Conservation (phyloP, 2,797 vertebrate species). For the Scleropages formosus region DNA sequence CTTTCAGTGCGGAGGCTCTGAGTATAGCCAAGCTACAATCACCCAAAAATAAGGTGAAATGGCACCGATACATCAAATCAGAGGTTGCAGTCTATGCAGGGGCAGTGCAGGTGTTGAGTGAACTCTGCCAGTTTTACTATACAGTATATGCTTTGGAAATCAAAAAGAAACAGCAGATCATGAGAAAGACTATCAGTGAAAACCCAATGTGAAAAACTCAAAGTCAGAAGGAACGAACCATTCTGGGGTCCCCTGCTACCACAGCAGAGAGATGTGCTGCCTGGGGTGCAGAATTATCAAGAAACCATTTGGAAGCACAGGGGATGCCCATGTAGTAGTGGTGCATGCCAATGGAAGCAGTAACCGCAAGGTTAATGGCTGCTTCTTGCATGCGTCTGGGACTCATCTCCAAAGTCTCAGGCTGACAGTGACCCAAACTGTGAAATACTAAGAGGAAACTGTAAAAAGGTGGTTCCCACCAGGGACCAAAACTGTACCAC, state of each 20-base stretch:
- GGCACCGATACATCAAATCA: too few relatives aligned
- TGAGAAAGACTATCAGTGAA: not conserved
- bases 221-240: not conserved
- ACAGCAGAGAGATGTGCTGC: not conserved
- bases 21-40: too few relatives aligned
- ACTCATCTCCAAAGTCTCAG: too few relatives aligned
- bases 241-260: not conserved
- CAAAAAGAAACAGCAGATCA: not conserved
- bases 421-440: too few relatives aligned
- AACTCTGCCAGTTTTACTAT: not conserved
- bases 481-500: too few relatives aligned
- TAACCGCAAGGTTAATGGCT: not conserved
- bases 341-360: not conserved
- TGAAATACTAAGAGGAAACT: too few relatives aligned
- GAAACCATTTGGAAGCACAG: not conserved
- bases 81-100: too few relatives aligned
- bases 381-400: too few relatives aligned
- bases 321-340: not conserved
- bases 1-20: too few relatives aligned
- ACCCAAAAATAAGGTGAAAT: too few relatives aligned
- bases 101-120: too few relatives aligned
- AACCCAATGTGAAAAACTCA: not conserved
- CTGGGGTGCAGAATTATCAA: conserved; percentile 15
- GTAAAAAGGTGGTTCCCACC: too few relatives aligned
- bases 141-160: not conserved